These are phyloP conservation scores for Drosophila bipectinata DNA, from an alignment of 1,140 invertebrate genomes.

Conservation along the genomic window DNA sequence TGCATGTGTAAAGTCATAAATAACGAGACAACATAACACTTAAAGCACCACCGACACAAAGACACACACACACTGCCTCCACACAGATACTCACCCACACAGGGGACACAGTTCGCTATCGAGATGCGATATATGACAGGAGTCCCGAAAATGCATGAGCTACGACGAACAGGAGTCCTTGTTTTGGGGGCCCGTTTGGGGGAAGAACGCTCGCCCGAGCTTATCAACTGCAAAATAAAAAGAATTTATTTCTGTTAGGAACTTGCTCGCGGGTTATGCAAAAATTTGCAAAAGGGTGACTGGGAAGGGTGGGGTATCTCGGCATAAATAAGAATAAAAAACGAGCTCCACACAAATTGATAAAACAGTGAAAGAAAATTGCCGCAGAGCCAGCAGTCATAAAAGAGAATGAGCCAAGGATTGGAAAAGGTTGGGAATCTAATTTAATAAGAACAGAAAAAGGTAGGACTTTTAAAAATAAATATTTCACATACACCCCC, in stretches of 20 bases:
- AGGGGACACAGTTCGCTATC: slow-evolving; percentile 52
- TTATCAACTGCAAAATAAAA: slow-evolving; percentile 80
- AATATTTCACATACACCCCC: background rate
- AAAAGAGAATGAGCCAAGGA: slow-evolving; percentile 38
- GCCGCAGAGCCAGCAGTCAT: slow-evolving; percentile 57
- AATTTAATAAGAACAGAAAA: slow-evolving; percentile 43
- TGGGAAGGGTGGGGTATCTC: slow-evolving; percentile 16
- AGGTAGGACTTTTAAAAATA: slow-evolving; percentile 20
- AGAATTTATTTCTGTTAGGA: slow-evolving; percentile 81
- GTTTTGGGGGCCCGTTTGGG: slow-evolving; percentile 36
- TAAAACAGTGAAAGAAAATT: slow-evolving; percentile 80
- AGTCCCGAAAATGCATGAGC: slow-evolving; percentile 74
- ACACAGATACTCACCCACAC: background rate
- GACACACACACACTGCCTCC: slow-evolving; percentile 2
- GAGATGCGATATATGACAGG: slow-evolving; percentile 76
- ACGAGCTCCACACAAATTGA: slow-evolving; percentile 79
- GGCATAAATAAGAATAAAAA: slow-evolving; percentile 81
- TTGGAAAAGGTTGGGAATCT: slow-evolving; percentile 56
- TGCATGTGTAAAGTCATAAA: slow-evolving; percentile 82
- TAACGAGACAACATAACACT: slow-evolving; percentile 82
- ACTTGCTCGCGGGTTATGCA: slow-evolving; percentile 80
- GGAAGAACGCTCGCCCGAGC: slow-evolving; percentile 47
- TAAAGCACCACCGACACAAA: slow-evolving; percentile 55
- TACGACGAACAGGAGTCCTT: slow-evolving; percentile 44
- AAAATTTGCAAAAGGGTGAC: slow-evolving; percentile 68